Conservation (phyloP, 2,888 invertebrate genomes). For the Eledone cirrhosa region DNA sequence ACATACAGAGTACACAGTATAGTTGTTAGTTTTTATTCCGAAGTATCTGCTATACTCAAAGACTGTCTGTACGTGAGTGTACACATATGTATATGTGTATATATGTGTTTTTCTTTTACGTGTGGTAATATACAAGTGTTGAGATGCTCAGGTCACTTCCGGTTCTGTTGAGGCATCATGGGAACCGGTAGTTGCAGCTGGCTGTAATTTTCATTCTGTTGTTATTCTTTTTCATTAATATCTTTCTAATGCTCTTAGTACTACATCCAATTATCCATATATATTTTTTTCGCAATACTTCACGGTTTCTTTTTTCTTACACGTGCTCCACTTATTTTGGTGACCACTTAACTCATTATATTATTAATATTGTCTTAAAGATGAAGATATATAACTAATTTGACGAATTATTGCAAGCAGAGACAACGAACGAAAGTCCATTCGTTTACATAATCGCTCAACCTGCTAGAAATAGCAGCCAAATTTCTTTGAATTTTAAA, state of each 20-base stretch:
- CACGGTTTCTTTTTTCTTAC: too few species aligned
- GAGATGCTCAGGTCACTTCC: conserved; percentile 18
- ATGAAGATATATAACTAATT: too few species aligned
- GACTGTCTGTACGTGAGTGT: conserved; percentile 18
- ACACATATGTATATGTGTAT: conserved; percentile 26
- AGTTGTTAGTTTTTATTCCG: neutral
- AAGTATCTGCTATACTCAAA: neutral
- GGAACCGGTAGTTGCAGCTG: neutral
- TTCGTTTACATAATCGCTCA: too few species aligned
- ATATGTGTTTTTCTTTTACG: neutral
- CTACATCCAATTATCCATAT: too few species aligned
- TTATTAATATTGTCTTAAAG: too few species aligned
- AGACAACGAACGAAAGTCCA: too few species aligned
- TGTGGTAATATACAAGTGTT: neutral
- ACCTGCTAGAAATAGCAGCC: too few species aligned
- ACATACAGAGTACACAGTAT: neutral
- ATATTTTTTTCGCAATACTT: too few species aligned
- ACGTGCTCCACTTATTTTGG: too few species aligned
- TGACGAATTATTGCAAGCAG: too few species aligned
- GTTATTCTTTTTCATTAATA: conserved; percentile 17
- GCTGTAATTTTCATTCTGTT: conserved; percentile 16
- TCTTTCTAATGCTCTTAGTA: neutral
- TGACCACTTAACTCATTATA: too few species aligned
- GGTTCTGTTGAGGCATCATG: neutral
- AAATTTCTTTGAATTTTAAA: too few species aligned